These are phyloP conservation scores for Dascyllus trimaculatus DNA, from an alignment of 2,113 vertebrate species.

Conservation along the genomic window DNA sequence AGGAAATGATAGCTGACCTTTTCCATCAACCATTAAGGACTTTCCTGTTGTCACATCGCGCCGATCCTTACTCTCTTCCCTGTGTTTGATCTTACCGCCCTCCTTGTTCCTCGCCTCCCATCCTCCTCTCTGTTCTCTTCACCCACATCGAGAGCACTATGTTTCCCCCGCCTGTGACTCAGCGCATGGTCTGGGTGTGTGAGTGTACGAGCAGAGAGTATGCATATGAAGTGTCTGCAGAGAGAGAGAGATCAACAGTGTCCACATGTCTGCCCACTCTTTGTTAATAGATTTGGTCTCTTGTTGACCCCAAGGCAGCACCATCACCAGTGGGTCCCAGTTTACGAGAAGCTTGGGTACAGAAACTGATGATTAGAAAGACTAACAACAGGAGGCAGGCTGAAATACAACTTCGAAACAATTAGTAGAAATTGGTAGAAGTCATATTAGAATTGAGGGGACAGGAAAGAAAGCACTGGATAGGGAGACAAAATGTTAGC, in stretches of 20 bases:
- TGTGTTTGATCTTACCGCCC: constrained; percentile 27
- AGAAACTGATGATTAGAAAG: constrained; percentile 5
- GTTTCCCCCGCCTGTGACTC: constrained; percentile 66
- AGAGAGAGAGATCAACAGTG: constrained; percentile 18
- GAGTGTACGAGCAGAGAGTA: constrained; percentile 17
- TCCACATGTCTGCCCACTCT: constrained; percentile 50
- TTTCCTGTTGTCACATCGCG: constrained; percentile 34
- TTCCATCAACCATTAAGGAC: constrained; percentile 24
- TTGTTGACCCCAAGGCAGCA: constrained; percentile 15
- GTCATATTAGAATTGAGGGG: constrained; percentile 23
- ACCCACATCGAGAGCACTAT: constrained; percentile 40
- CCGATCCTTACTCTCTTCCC: constrained; percentile 5
- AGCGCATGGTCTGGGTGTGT: constrained; percentile 25
- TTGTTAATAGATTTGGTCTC: constrained; percentile 19
- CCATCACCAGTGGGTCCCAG: not conserved
- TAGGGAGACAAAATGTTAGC: constrained; percentile 40
- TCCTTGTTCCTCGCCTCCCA: constrained; percentile 3
- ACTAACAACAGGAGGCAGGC: not conserved
- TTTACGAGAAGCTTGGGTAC: not conserved
- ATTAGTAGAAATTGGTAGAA: constrained; percentile 7
- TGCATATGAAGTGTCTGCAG: constrained; percentile 45
- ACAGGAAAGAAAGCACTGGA: constrained; percentile 15
- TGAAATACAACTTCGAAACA: constrained; percentile 1
- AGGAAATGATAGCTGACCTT: constrained; percentile 14
- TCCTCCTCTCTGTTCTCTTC: constrained; percentile 33